phyloP scores from a whole-genome alignment of 2,113 vertebrate species.

The Phyllostomus discolor region DNA sequence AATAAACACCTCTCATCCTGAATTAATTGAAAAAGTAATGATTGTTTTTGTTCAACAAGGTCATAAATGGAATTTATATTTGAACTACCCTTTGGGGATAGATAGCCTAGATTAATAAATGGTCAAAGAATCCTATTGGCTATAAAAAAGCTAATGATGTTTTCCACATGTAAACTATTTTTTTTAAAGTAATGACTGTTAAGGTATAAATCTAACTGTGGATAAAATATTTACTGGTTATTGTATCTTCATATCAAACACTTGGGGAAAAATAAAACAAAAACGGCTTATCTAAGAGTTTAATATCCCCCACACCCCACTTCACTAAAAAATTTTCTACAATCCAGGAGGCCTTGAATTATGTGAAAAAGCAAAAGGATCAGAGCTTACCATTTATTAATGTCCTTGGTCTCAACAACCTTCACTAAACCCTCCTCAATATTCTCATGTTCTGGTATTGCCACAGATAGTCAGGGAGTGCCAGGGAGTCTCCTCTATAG shows the following conservation, averaged over 20 bases:
- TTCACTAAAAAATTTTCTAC: background rate
- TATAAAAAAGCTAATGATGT: background rate
- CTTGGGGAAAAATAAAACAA: background rate
- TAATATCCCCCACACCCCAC: background rate
- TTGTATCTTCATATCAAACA: background rate
- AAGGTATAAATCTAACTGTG: background rate
- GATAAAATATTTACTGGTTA: background rate
- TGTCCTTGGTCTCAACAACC: background rate
- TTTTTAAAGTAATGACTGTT: background rate
- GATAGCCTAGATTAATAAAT: background rate
- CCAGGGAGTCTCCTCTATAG: no score
- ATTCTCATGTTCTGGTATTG: background rate
- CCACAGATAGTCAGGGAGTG: no score
- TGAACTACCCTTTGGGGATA: background rate
- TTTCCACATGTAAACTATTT: background rate
- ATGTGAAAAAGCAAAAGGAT: background rate
- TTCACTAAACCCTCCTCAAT: background rate
- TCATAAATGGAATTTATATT: slow-evolving; percentile 1
- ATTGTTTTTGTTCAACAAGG: background rate
- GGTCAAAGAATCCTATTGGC: background rate
- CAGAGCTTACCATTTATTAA: background rate
- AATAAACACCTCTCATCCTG: background rate
- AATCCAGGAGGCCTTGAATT: background rate
- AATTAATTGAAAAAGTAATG: slow-evolving; percentile 5
- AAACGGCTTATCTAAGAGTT: background rate